These are phyloP conservation scores for Xylocopa sonorina DNA, from an alignment of 1,140 invertebrate genomes.

Conservation along the genomic window DNA sequence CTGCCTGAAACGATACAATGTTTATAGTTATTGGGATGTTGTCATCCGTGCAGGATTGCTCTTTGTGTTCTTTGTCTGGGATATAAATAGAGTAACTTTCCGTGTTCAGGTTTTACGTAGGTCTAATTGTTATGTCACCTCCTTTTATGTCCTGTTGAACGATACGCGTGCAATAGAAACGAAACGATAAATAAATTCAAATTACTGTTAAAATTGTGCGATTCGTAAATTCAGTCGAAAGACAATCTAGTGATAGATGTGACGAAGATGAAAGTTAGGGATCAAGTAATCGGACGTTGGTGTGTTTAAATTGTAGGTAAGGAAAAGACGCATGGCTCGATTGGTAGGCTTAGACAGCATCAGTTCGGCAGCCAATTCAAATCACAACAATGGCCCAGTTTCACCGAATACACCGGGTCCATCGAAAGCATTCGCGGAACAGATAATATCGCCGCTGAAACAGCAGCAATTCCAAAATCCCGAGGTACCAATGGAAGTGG, in stretches of 20 bases:
- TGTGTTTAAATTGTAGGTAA: slow-evolving; percentile 83
- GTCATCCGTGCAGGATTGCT: background rate
- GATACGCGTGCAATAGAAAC: background rate
- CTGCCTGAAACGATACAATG: background rate
- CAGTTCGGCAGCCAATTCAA: slow-evolving; percentile 46
- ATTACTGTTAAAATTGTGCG: no score
- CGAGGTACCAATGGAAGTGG: slow-evolving; percentile 84
- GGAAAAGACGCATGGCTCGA: slow-evolving; percentile 86
- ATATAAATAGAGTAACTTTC: slow-evolving; percentile 18
- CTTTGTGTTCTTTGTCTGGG: slow-evolving; percentile 14
- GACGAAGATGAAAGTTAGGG: background rate
- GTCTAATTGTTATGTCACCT: background rate
- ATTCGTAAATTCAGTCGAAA: background rate
- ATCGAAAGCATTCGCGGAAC: slow-evolving; percentile 72
- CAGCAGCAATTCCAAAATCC: slow-evolving; percentile 70
- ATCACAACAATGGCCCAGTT: slow-evolving; percentile 52
- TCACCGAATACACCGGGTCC: slow-evolving; percentile 72
- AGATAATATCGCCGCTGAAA: slow-evolving; percentile 72
- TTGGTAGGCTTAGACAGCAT: slow-evolving; percentile 82
- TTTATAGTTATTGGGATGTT: background rate
- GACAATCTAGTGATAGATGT: background rate
- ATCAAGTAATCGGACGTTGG: background rate
- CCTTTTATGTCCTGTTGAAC: background rate
- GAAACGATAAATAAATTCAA: background rate
- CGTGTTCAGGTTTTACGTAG: background rate